Evolutionary conservation across 2,113 vertebrate species (phyloP).

Genomic region (Hiodon alosoides): DNA sequence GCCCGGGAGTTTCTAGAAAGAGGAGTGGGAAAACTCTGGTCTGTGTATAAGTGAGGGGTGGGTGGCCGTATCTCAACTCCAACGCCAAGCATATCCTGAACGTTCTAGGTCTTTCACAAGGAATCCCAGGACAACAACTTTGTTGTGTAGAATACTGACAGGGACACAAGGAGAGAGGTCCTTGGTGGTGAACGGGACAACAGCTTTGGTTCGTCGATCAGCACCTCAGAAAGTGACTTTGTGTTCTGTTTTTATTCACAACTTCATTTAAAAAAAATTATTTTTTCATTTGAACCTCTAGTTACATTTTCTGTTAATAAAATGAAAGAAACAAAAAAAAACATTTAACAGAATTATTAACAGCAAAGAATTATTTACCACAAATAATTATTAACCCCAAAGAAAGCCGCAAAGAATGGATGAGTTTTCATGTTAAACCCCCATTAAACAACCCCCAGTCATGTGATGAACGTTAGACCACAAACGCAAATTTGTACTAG

Average conservation of each 20-base stretch:
- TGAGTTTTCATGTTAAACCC: too few relatives aligned
- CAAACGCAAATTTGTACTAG: too few relatives aligned
- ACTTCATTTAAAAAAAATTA: too few relatives aligned
- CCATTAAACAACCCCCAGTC: too few relatives aligned
- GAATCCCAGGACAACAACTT: neutral
- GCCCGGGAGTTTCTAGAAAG: conserved; percentile 62
- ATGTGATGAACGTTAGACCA: too few relatives aligned
- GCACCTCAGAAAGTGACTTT: too few relatives aligned
- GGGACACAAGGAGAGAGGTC: neutral
- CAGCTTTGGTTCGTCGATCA: too few relatives aligned
- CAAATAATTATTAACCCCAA: too few relatives aligned
- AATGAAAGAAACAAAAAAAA: neutral
- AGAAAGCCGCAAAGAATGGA: too few relatives aligned
- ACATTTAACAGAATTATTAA: neutral
- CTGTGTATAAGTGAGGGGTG: neutral
- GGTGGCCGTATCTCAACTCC: neutral
- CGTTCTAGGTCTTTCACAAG: neutral
- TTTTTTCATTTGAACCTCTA: too few relatives aligned
- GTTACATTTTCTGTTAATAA: neutral
- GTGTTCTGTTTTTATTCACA: too few relatives aligned
- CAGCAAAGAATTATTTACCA: too few relatives aligned
- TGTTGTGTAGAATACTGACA: neutral
- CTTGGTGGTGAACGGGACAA: neutral
- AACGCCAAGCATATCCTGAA: neutral
- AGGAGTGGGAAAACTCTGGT: conserved; percentile 33